Conservation (phyloP, 2,797 vertebrate genomes). For the Masticophis lateralis region DNA sequence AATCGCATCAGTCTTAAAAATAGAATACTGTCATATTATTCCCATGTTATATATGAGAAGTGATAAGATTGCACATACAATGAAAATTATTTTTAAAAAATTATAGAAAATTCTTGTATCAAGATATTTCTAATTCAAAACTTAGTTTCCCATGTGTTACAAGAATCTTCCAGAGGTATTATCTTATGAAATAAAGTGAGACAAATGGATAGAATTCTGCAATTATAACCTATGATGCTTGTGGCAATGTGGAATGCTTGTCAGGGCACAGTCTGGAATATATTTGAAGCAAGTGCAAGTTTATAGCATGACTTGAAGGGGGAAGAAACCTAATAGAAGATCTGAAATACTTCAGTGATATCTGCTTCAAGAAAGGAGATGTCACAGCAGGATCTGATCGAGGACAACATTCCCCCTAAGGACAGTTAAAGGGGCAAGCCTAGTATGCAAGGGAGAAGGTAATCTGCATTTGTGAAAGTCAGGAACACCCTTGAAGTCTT, state of each 20-base stretch:
- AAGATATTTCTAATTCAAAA: background rate
- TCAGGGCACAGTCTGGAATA: background rate
- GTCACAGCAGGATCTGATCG: background rate
- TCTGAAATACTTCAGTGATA: background rate
- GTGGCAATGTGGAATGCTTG: background rate
- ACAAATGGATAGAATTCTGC: background rate
- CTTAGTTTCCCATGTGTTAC: background rate
- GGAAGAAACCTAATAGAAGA: background rate
- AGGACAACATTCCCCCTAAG: background rate
- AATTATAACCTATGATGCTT: background rate
- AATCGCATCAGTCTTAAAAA: background rate
- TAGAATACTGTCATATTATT: background rate
- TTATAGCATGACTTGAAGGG: background rate
- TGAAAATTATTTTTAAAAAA: background rate
- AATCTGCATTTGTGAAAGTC: background rate
- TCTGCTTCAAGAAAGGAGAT: background rate
- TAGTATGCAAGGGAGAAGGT: background rate
- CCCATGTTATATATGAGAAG: background rate
- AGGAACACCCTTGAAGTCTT: background rate
- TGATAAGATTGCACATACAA: background rate
- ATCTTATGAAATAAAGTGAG: background rate
- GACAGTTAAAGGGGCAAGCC: background rate
- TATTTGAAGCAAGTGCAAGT: background rate
- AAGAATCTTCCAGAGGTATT: background rate
- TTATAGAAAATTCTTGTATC: background rate